These are phyloP conservation scores for Eubasilissa splendida DNA, from an alignment of 2,888 invertebrate species.

Conservation along the genomic window DNA sequence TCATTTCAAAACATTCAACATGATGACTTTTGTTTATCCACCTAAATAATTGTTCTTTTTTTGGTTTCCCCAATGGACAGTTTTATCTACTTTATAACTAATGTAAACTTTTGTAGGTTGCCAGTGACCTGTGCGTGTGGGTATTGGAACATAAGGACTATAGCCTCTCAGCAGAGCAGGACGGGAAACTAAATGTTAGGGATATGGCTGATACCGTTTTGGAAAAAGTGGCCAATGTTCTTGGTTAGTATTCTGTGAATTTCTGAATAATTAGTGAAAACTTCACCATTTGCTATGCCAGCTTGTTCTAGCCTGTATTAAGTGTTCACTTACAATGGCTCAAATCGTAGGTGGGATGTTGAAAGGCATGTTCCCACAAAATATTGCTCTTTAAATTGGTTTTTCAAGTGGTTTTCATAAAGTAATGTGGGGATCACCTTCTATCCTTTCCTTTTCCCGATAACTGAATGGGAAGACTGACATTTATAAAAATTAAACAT, in stretches of 20 bases:
- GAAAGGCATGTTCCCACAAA: too few relatives aligned
- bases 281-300: too few relatives aligned
- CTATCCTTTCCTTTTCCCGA: too few relatives aligned
- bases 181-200: constrained; percentile 67
- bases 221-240: constrained; percentile 72
- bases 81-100: constrained; percentile 54
- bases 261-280: background rate
- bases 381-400: too few relatives aligned
- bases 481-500: too few relatives aligned
- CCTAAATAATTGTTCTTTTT: background rate
- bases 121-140: constrained; percentile 71
- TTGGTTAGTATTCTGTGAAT: constrained; percentile 62
- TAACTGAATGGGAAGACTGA: too few relatives aligned
- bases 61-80: background rate
- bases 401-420: too few relatives aligned
- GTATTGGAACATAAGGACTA: constrained; percentile 63
- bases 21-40: background rate
- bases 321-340: too few relatives aligned
- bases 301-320: too few relatives aligned
- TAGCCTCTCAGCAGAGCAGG: background rate
- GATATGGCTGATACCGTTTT: constrained; percentile 74
- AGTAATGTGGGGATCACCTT: too few relatives aligned
- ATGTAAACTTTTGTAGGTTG: constrained; percentile 63
- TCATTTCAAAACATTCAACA: too few relatives aligned
- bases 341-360: too few relatives aligned